Evolutionary conservation across 2,797 vertebrate species (phyloP).

Genomic region (Mormyrops attenuatus): DNA sequence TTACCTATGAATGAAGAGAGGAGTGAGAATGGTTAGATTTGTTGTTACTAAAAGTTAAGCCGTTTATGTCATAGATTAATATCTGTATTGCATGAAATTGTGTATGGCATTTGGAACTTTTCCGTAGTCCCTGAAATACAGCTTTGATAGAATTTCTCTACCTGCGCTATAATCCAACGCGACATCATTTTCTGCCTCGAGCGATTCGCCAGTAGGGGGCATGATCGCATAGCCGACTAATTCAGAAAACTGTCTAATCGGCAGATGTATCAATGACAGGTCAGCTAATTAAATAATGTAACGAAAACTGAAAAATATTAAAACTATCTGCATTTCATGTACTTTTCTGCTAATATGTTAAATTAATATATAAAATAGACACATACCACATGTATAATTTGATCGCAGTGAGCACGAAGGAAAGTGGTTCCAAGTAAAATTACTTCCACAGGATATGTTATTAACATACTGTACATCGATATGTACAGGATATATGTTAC

Average conservation of each 20-base stretch:
- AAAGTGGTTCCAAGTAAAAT: neutral
- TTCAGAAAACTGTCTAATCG: neutral
- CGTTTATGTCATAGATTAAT: neutral
- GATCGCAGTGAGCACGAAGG: neutral
- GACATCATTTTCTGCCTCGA: too few species aligned
- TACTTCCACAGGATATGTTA: too few species aligned
- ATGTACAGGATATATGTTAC: neutral
- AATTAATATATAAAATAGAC: neutral
- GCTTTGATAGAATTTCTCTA: neutral
- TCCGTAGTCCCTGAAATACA: neutral
- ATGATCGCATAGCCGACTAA: neutral
- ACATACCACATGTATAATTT: neutral
- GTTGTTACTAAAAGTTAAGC: neutral
- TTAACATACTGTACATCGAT: neutral
- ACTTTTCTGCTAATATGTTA: neutral
- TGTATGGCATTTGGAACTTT: neutral
- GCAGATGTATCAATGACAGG: neutral
- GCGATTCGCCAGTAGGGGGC: slow-evolving; percentile 2
- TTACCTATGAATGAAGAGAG: neutral
- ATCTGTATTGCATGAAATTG: neutral
- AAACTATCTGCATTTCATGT: neutral
- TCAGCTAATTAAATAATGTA: neutral
- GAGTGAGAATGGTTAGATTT: neutral
- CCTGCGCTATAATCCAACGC: too few species aligned
- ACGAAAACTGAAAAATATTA: neutral